Percentiles rank a stretch among this genome's conserved stretches.
phyloP scores from a whole-genome alignment of 2,797 vertebrate genomes.

The Prionace glauca region DNA sequence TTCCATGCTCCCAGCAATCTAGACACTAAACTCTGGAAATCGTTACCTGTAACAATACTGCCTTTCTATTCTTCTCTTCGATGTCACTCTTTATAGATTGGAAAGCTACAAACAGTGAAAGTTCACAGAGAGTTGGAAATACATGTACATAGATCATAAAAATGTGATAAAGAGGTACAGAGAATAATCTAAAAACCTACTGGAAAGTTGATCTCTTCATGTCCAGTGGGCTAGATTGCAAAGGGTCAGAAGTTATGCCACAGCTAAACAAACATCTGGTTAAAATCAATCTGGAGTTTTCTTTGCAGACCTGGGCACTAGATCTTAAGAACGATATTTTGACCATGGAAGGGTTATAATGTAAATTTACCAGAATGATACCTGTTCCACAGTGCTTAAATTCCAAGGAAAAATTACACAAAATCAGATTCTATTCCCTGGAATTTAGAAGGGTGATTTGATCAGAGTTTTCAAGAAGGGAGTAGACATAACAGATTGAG shows the following conservation, averaged over 20 bases:
- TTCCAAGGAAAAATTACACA: not conserved
- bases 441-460: not conserved
- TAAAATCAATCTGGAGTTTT: not conserved
- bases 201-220: not conserved
- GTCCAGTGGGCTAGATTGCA: not conserved
- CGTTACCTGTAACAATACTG: not conserved
- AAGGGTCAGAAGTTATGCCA: not conserved
- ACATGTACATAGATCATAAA: too few relatives aligned
- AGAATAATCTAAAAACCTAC: too few relatives aligned
- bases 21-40: not conserved
- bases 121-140: too few relatives aligned
- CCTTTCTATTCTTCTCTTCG: not conserved
- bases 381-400: not conserved
- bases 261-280: not conserved
- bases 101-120: too few relatives aligned
- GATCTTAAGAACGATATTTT: not conserved
- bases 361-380: not conserved
- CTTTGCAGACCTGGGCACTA: not conserved
- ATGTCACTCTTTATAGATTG: not conserved
- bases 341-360: not conserved
- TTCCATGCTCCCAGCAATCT: not conserved
- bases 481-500: not conserved
- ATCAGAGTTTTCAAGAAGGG: not conserved
- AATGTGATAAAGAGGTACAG: too few relatives aligned
- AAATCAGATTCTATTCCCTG: not conserved